Percentiles rank a stretch among this genome's conserved stretches.
These are phyloP conservation scores for Phalera bucephala DNA, from an alignment of 2,888 invertebrate species.

Conservation along the genomic window DNA sequence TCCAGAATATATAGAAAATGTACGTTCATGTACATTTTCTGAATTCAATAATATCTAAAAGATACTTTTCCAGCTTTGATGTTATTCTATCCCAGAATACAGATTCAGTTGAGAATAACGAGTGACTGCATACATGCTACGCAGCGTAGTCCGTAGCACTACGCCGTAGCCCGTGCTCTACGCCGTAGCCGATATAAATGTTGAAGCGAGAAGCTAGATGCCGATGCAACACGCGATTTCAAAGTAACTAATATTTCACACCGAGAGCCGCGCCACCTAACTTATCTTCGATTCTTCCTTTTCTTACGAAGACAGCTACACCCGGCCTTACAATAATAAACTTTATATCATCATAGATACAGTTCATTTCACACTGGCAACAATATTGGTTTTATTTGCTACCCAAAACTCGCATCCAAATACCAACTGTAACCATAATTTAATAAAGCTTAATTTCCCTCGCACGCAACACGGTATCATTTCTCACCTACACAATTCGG, in stretches of 20 bases:
- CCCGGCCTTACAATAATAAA: slow-evolving; percentile 29
- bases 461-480: slow-evolving; percentile 38
- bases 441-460: slow-evolving; percentile 35
- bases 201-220: slow-evolving; percentile 41
- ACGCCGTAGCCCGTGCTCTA: slow-evolving; percentile 12
- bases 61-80: background rate
- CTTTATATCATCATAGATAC: too few relatives aligned
- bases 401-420: too few relatives aligned
- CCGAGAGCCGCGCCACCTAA: slow-evolving; percentile 56
- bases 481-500: slow-evolving; percentile 67
- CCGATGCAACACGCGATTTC: slow-evolving; percentile 49
- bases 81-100: background rate
- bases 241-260: slow-evolving; percentile 71
- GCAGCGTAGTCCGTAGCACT: slow-evolving; percentile 16
- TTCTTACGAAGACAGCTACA: slow-evolving; percentile 19
- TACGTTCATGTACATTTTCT: background rate
- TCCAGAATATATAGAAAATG: too few relatives aligned
- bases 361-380: too few relatives aligned
- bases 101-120: slow-evolving; percentile 16
- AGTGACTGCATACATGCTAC: slow-evolving; percentile 8
- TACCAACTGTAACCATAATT: slow-evolving; percentile 26
- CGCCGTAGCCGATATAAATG: slow-evolving; percentile 37
- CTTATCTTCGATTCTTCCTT: slow-evolving; percentile 67
- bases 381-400: too few relatives aligned
- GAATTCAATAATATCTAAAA: background rate